Percentiles rank a stretch among this genome's conserved stretches.
Evolutionary conservation across 2,797 vertebrate genomes (phyloP).

Genomic region (Lithobates sylvaticus): DNA sequence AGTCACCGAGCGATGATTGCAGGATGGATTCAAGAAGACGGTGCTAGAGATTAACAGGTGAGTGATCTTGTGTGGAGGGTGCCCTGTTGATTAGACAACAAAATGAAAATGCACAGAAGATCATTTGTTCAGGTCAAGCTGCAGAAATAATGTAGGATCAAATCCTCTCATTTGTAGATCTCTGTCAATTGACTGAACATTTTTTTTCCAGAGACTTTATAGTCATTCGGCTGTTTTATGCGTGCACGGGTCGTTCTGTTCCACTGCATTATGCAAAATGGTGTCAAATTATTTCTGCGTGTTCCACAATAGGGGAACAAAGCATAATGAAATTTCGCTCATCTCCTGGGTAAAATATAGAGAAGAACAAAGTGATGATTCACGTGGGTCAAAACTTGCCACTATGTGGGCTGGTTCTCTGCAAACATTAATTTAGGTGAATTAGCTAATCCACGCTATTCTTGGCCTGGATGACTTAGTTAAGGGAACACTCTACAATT

Average conservation of each 20-base stretch:
- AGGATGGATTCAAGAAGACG: slow-evolving; percentile 1
- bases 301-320: not conserved
- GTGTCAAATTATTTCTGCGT: not conserved
- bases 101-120: not conserved
- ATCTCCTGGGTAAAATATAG: no score
- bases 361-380: no score
- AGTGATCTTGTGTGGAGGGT: not conserved
- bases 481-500: no score
- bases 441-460: no score
- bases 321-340: not conserved
- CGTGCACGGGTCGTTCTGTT: not conserved
- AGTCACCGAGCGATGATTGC: not conserved
- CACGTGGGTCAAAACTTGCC: no score
- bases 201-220: not conserved
- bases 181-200: not conserved
- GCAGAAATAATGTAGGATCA: not conserved
- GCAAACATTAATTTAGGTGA: no score
- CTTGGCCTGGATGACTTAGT: no score
- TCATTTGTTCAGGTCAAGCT: slow-evolving; percentile 18
- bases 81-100: slow-evolving; percentile 13
- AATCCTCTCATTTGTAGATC: not conserved
- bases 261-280: not conserved
- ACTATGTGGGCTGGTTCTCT: no score
- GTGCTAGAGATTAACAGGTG: slow-evolving; percentile 33
- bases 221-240: not conserved